phyloP scores from a whole-genome alignment of 1,140 invertebrate genomes.

The Vanessa atalanta region DNA sequence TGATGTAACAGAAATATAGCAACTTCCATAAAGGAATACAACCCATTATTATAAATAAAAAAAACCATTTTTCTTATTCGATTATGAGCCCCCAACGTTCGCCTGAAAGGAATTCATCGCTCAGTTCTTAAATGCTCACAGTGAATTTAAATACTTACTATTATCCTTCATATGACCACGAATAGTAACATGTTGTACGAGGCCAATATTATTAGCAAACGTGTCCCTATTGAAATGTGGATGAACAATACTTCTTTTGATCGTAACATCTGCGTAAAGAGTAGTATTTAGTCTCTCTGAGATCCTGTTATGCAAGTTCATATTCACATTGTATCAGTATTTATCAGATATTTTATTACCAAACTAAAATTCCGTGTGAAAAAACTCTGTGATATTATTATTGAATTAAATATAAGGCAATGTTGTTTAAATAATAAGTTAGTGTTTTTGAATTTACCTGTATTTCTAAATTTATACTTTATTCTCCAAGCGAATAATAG shows the following conservation, averaged over 20 bases:
- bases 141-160: slow-evolving; percentile 43
- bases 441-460: slow-evolving; percentile 23
- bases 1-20: no score
- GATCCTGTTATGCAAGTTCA: background rate
- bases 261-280: slow-evolving; percentile 21
- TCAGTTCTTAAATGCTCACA: background rate
- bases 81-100: no score
- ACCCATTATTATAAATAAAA: no score
- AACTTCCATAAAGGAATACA: no score
- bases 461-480: slow-evolving; percentile 37
- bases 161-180: slow-evolving; percentile 21
- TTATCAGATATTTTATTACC: no score
- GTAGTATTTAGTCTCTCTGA: background rate
- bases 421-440: background rate
- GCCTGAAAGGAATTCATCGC: no score
- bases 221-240: slow-evolving; percentile 51
- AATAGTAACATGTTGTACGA: slow-evolving; percentile 45
- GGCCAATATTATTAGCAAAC: slow-evolving; percentile 54
- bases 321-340: background rate
- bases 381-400: background rate
- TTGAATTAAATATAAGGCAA: background rate
- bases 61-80: no score
- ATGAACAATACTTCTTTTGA: slow-evolving; percentile 50
- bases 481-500: slow-evolving; percentile 46
- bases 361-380: no score